These are phyloP conservation scores for Nomada goodeniana DNA, from an alignment of 2,888 invertebrate species.

Conservation along the genomic window DNA sequence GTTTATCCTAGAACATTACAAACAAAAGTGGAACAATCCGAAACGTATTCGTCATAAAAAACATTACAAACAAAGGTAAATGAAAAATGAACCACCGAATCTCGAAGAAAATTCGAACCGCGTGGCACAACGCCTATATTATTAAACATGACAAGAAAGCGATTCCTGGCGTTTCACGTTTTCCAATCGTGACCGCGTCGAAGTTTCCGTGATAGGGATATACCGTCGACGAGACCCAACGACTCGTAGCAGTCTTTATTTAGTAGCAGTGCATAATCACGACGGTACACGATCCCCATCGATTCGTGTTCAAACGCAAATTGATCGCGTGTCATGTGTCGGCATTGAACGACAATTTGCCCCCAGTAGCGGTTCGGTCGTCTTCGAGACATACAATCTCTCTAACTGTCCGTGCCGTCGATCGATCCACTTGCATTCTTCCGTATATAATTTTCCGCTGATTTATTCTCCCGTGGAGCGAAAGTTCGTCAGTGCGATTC, in stretches of 20 bases:
- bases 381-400: slow-evolving; percentile 25
- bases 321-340: slow-evolving; percentile 67
- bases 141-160: too few species aligned
- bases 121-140: too few species aligned
- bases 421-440: neutral
- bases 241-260: neutral
- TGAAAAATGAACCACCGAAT: too few species aligned
- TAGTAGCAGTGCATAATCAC: slow-evolving; percentile 56
- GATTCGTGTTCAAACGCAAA: slow-evolving; percentile 50
- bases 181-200: neutral
- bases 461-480: too few species aligned
- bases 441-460: neutral
- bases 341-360: slow-evolving; percentile 37
- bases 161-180: too few species aligned
- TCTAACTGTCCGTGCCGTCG: neutral
- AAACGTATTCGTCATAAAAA: too few species aligned
- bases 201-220: neutral
- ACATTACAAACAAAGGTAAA: too few species aligned
- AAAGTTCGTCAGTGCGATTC: too few species aligned
- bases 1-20: too few species aligned
- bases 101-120: too few species aligned
- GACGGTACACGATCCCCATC: slow-evolving; percentile 43
- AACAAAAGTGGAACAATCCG: too few species aligned
- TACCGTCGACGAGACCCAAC: neutral
- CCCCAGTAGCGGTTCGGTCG: slow-evolving; percentile 46